These are phyloP conservation scores for Theocolax elegans DNA, from an alignment of 1,140 invertebrate species.

Conservation along the genomic window DNA sequence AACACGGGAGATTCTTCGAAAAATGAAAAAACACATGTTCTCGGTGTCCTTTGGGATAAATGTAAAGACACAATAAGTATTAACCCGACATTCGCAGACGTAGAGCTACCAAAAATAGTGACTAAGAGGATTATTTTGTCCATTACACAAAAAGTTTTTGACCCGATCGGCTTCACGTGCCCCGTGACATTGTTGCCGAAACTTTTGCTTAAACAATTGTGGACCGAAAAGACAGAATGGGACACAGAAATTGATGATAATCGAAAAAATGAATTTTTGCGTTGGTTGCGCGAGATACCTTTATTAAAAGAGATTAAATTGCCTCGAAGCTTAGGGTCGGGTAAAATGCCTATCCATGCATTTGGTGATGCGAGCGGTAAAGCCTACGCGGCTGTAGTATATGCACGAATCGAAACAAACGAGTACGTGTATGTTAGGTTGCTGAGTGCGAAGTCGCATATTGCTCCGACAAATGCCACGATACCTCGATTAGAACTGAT, in stretches of 20 bases:
- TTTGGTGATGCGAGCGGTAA: conserved; percentile 8
- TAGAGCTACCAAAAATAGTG: neutral
- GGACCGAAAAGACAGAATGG: conserved; percentile 38
- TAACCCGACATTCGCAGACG: neutral
- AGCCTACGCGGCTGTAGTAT: neutral
- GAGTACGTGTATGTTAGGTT: no score
- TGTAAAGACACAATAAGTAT: neutral
- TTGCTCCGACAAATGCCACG: no score
- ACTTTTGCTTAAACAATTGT: conserved; percentile 43
- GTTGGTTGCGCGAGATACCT: no score
- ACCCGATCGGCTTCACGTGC: conserved; percentile 46
- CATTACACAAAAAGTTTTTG: no score
- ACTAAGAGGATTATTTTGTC: conserved; percentile 47
- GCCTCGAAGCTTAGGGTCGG: neutral
- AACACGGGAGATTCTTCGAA: neutral
- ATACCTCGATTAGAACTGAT: no score
- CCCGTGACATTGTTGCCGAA: conserved; percentile 44
- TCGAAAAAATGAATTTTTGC: conserved; percentile 19
- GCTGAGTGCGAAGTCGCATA: no score
- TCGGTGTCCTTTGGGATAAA: conserved; percentile 32
- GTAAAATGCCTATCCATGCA: neutral
- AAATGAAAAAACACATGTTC: conserved; percentile 6
- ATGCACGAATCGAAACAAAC: neutral
- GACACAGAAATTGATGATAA: conserved; percentile 31
- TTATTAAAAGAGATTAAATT: no score